phyloP scores from a whole-genome alignment of 2,888 invertebrate species.

The Torymus aiolomorphi region DNA sequence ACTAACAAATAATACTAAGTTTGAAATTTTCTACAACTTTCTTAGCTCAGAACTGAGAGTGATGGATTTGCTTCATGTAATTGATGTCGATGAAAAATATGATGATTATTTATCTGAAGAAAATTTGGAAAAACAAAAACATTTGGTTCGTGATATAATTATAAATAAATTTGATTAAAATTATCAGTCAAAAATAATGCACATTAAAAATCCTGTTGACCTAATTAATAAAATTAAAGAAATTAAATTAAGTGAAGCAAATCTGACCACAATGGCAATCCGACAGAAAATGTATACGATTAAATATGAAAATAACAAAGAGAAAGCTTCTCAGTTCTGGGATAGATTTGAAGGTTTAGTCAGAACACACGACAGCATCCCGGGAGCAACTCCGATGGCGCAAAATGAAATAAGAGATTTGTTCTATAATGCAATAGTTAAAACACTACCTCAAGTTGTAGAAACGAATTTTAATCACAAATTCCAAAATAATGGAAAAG shows the following conservation, averaged over 20 bases:
- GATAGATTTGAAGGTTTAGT: background rate
- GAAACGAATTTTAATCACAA: too few relatives aligned
- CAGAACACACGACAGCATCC: background rate
- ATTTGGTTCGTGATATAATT: background rate
- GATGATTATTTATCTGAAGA: background rate
- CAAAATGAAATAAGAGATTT: background rate
- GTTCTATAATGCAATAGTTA: background rate
- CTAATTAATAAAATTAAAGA: background rate
- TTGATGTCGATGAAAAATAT: background rate
- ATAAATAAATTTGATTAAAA: background rate
- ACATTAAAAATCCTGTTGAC: background rate
- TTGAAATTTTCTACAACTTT: too few relatives aligned
- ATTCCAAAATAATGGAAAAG: too few relatives aligned
- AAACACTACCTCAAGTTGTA: too few relatives aligned
- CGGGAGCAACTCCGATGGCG: background rate
- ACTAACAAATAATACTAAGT: too few relatives aligned
- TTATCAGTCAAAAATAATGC: background rate
- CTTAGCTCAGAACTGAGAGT: too few relatives aligned
- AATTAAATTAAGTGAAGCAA: too few relatives aligned
- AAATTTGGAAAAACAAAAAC: background rate
- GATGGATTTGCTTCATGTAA: background rate
- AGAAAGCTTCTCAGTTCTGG: background rate
- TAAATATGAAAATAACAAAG: background rate
- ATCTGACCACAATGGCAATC: too few relatives aligned
- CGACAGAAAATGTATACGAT: too few relatives aligned